Base-by-base conservation (phyloP, 2,888 invertebrate species). In the Philhelius pedissequus region DNA sequence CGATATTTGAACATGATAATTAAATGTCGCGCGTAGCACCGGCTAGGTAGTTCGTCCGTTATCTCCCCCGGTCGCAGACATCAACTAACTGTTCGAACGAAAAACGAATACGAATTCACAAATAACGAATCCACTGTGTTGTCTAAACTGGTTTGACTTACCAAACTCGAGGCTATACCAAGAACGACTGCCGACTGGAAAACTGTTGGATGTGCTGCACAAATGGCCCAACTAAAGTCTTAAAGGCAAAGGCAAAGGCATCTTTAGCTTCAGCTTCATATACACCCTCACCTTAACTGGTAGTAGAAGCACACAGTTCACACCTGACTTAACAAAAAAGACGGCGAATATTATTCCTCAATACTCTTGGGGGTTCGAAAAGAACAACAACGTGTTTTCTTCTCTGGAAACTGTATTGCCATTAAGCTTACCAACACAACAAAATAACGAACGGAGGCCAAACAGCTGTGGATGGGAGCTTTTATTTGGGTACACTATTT, bases 1-100 rank as follows among this genome's bases (percentile, higher is more conserved):
- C 56, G 32, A 43, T 30, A 18, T 43, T 11, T 18, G 15, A 43
- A 0, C 0, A 38, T 6, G 11, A 0, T n/a, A 18, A 18, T 27
- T 11, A 27, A 77, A 77, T 25, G 20, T 38, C 25, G 54, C 18
- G 40, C 45, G 15, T 52, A 68, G 43, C 73, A 82, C 82, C 74
- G 79, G 58, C 69, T 50, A 35, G 58, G 64, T 50, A 35, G 56
- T 4, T 66, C 69, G 83, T 70, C 83, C 66, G 83, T n/a, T n/a
- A 75, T 79, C 66, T 79, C 74, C 70, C 70, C 74, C 83, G 83
- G 79, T 79, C 75, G 75, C 74, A 79, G 74, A 74, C 69, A 79
- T 79, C 83, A 79, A 83, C 83, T 83, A 66, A 83, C 66, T 66
- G 45, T 48, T 74, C 40, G 38, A 56, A 50, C 32, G 11, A 56